These are phyloP conservation scores for Cydia fagiglandana DNA, from an alignment of 1,140 invertebrate genomes.

Conservation along the genomic window DNA sequence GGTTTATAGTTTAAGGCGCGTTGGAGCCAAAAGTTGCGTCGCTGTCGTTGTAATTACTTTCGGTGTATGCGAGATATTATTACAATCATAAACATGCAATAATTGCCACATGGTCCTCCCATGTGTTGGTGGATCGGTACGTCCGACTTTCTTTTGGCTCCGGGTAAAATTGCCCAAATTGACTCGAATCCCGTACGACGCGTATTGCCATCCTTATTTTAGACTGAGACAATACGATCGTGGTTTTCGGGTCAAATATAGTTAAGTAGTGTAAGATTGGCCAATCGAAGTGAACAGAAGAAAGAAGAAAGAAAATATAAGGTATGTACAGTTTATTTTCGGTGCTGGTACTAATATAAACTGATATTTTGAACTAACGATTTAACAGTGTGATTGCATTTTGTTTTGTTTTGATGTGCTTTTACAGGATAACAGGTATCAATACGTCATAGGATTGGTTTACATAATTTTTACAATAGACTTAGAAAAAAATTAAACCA, in stretches of 20 bases:
- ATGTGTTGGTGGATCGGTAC: constrained; percentile 32
- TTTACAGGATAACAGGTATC: constrained; percentile 76
- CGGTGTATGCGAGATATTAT: constrained; percentile 49
- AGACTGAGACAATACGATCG: neutral
- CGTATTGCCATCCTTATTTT: neutral
- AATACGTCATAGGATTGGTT: constrained; percentile 46
- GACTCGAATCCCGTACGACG: neutral
- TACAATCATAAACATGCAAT: constrained; percentile 57
- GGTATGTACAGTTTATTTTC: constrained; percentile 34
- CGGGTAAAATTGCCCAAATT: constrained; percentile 70
- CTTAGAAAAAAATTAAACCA: neutral
- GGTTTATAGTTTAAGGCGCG: constrained; percentile 55
- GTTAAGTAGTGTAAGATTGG: constrained; percentile 31
- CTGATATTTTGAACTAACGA: constrained; percentile 53
- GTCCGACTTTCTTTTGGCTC: constrained; percentile 61
- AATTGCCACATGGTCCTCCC: constrained; percentile 61
- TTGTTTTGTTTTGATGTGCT: constrained; percentile 62
- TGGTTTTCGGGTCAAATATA: neutral
- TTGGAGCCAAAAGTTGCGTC: constrained; percentile 61
- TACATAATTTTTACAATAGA: too few relatives aligned
- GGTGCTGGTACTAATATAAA: constrained; percentile 29
- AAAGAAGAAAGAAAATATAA: constrained; percentile 29
- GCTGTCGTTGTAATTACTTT: constrained; percentile 62
- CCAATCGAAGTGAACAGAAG: constrained; percentile 33
- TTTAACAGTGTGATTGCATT: constrained; percentile 59